These are phyloP conservation scores for Poeciliopsis infans DNA, from an alignment of 2,797 vertebrate species.

Conservation along the genomic window DNA sequence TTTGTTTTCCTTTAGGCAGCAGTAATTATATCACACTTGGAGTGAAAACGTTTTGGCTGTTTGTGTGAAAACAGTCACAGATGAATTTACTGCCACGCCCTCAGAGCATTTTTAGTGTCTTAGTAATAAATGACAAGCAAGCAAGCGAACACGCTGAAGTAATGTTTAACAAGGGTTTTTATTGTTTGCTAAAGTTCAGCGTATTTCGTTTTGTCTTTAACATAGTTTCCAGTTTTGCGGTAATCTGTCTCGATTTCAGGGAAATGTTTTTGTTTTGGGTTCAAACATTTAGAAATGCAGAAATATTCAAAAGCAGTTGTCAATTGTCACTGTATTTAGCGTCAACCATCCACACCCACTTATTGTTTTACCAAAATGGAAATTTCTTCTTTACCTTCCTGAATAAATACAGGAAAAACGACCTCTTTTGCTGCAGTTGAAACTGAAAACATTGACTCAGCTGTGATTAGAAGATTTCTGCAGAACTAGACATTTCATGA, in stretches of 20 bases:
- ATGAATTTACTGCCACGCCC: background rate
- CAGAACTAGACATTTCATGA: background rate
- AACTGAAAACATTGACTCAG: background rate
- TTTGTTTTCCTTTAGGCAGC: background rate
- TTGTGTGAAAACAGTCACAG: background rate
- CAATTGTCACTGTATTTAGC: background rate
- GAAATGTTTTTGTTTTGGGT: background rate
- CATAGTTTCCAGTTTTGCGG: background rate
- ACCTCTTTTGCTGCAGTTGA: background rate
- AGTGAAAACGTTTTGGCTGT: constrained; percentile 1
- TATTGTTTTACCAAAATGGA: background rate
- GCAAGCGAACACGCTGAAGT: background rate
- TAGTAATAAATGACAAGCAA: background rate
- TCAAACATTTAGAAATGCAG: background rate
- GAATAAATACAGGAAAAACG: background rate
- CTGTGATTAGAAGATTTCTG: background rate
- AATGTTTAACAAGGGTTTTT: background rate
- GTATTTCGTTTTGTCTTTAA: background rate
- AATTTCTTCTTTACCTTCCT: background rate
- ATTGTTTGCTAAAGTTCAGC: background rate
- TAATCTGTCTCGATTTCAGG: background rate
- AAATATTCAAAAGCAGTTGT: background rate
- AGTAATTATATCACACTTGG: background rate
- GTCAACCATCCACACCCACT: background rate
- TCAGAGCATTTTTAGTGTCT: background rate